phyloP scores from a whole-genome alignment of 2,888 invertebrate genomes.

The Metalampra italica region DNA sequence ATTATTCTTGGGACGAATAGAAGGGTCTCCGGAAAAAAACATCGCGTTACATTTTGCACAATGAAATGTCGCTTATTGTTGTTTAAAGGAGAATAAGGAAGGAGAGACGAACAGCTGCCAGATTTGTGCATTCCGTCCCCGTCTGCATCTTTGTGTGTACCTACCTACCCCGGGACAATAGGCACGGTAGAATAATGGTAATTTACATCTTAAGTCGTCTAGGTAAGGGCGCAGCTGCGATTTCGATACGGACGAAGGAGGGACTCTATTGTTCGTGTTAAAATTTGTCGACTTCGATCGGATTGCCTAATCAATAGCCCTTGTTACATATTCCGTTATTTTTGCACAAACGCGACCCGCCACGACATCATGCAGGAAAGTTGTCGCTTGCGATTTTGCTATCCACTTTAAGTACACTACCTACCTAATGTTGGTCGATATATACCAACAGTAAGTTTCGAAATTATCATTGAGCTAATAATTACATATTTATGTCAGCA shows the following conservation, averaged over 20 bases:
- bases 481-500: too few species aligned
- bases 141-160: constrained; percentile 73
- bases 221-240: constrained; percentile 71
- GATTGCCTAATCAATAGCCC: constrained; percentile 48
- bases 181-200: constrained; percentile 68
- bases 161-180: constrained; percentile 58
- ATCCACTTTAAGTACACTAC: neutral
- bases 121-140: constrained; percentile 72
- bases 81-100: constrained; percentile 60
- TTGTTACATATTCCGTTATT: constrained; percentile 24
- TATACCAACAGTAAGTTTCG: too few species aligned
- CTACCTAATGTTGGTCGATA: neutral
- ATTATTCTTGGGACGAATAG: constrained; percentile 23
- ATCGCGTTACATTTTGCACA: constrained; percentile 73
- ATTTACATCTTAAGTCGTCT: constrained; percentile 77
- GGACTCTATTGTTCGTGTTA: constrained; percentile 39
- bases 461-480: too few species aligned
- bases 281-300: constrained; percentile 41
- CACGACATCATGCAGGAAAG: neutral
- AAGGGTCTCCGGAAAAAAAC: constrained; percentile 44
- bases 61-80: constrained; percentile 56
- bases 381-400: neutral
- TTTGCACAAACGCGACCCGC: constrained; percentile 23
- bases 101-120: constrained; percentile 68
- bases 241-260: constrained; percentile 47